Base-by-base conservation (phyloP, 2,888 invertebrate genomes). In the Gryllus longicercus region DNA sequence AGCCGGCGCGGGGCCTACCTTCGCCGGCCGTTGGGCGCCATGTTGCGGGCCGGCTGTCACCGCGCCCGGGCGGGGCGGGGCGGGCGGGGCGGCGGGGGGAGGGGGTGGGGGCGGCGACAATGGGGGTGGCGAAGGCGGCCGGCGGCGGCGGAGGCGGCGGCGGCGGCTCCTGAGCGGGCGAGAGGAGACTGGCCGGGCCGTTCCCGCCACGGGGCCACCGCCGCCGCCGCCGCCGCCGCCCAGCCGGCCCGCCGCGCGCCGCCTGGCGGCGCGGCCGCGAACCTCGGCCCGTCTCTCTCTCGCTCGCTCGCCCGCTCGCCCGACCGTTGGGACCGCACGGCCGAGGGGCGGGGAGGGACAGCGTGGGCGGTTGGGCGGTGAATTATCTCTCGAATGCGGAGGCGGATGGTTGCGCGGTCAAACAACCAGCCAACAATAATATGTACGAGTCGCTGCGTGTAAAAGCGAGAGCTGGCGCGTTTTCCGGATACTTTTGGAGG, bases 161-260 rank as follows among this genome's bases (percentile, higher is more conserved):
- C 63, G 63, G 63, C 63, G 63, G 63, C 23, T 1, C 38, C 14
- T 16, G 23, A 38, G 76, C 23, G 23, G 38, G 16, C 76, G 16
- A 76, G 38, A 76, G 38, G 38, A 76, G 38, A 38, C 76, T 25
- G 38, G 76, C 38, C 10, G 76, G 23, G 14, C 16, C 25, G 76
- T 16, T 21, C 38, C 50, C 86, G 83, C 91, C 78, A 92, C 92
- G 76, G 51, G 50, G 11, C 92, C 86, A 91, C 91, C 83, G 91
- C 86, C 83, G 92, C 91, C 78, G 92, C 92, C 75, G 51, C 74
- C 8, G 77, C 10, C 50, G 77, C 49, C 77, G 77, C 76, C 74
- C 16, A 1, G 77, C 38, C 76, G 21, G 76, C n/a, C 77, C 1
- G 50, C 51, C 49, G 50, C 77, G 77, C 77, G 77, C 77, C 18